These are phyloP conservation scores for Ecliptopera silaceata DNA, from an alignment of 2,888 invertebrate species.

Conservation along the genomic window DNA sequence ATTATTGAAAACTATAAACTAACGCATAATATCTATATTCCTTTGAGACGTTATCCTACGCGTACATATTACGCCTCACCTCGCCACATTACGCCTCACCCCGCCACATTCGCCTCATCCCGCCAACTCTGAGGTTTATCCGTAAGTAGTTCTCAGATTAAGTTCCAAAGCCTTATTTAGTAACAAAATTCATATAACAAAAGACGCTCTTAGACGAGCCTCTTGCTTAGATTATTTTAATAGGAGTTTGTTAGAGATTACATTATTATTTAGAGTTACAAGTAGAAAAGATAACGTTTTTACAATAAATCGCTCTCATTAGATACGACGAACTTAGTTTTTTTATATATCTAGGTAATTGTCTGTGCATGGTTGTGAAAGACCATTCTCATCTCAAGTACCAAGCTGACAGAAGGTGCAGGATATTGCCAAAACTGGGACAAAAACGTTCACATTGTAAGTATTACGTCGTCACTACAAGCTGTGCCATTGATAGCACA, in stretches of 20 bases:
- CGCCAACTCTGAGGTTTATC: conserved; percentile 3
- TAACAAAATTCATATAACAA: conserved; percentile 19
- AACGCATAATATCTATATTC: conserved; percentile 17
- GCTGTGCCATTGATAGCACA: conserved; percentile 8
- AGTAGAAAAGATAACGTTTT: too few relatives aligned
- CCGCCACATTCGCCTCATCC: conserved; percentile 12
- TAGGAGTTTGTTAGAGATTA: not conserved
- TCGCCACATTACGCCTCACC: too few relatives aligned
- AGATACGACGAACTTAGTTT: too few relatives aligned
- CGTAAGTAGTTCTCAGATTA: conserved; percentile 18
- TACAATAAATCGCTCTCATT: too few relatives aligned
- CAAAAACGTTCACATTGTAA: conserved; percentile 15
- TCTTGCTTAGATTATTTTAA: not conserved
- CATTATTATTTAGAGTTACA: not conserved
- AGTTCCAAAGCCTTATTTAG: conserved; percentile 16
- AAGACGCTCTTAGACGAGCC: conserved; percentile 9
- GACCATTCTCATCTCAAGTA: not conserved
- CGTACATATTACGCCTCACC: not conserved
- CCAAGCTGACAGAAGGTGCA: not conserved
- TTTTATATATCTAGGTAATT: too few relatives aligned
- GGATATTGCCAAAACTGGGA: conserved; percentile 10
- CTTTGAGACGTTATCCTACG: conserved; percentile 12
- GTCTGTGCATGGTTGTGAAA: not conserved
- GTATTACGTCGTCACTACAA: conserved; percentile 13
- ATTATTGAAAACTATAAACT: conserved; percentile 26